phyloP scores from a whole-genome alignment of 2,797 vertebrate species.

The Antennarius maculatus region DNA sequence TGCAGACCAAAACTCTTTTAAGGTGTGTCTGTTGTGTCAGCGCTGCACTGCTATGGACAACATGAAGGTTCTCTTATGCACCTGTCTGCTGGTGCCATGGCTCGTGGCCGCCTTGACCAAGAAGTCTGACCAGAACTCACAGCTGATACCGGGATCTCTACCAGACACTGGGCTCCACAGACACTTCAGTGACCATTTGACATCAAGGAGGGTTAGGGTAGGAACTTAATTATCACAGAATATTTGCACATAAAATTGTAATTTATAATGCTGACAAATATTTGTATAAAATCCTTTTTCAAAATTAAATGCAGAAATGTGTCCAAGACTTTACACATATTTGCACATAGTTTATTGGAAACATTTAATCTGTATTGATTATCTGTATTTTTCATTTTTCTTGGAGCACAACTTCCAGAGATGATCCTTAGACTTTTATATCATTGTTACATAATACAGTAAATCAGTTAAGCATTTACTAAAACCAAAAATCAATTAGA shows the following conservation, averaged over 20 bases:
- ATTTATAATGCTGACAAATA: background rate
- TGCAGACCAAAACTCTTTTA: slow-evolving; percentile 54
- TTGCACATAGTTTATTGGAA: background rate
- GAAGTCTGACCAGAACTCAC: slow-evolving; percentile 34
- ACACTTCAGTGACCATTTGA: slow-evolving; percentile 68
- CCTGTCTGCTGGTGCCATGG: slow-evolving; percentile 79
- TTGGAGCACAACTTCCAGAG: background rate
- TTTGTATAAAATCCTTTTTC: background rate
- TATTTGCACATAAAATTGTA: background rate
- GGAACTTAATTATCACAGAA: slow-evolving; percentile 23
- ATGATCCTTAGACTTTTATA: background rate
- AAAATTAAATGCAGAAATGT: background rate
- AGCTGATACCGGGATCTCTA: slow-evolving; percentile 58
- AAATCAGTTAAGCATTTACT: background rate
- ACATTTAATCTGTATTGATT: background rate
- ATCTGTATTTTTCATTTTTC: background rate
- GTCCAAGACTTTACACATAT: background rate
- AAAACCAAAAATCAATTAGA: background rate
- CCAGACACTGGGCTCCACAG: slow-evolving; percentile 64
- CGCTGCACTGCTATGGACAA: slow-evolving; percentile 77
- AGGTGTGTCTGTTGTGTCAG: slow-evolving; percentile 40
- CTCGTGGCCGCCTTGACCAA: slow-evolving; percentile 77
- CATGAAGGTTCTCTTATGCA: slow-evolving; percentile 77
- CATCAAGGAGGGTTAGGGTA: slow-evolving; percentile 73
- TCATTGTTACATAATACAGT: no score